These are phyloP conservation scores for Mesorhabditis spiculigera DNA, from an alignment of 2,888 invertebrate species.

Conservation along the genomic window DNA sequence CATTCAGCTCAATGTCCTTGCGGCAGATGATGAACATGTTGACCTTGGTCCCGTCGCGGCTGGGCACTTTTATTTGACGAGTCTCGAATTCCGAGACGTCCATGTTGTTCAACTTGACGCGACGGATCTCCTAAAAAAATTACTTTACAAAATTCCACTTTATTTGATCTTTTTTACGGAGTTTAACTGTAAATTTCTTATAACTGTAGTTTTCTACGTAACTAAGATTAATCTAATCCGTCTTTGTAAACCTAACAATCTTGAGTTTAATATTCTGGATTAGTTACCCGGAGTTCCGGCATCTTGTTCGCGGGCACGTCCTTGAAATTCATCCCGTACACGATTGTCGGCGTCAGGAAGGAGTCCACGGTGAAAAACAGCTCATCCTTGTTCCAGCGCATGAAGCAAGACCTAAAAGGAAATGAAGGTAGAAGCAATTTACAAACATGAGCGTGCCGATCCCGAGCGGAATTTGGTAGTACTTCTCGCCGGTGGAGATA, in stretches of 20 bases:
- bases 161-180: background rate
- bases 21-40: slow-evolving; percentile 83
- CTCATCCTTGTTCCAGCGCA: slow-evolving; percentile 13
- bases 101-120: slow-evolving; percentile 81
- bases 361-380: slow-evolving; percentile 89
- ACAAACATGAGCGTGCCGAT: slow-evolving; percentile 73
- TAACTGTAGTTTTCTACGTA: too few relatives aligned
- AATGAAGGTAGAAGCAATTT: slow-evolving; percentile 69
- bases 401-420: slow-evolving; percentile 14
- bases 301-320: slow-evolving; percentile 63
- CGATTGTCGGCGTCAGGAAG: slow-evolving; percentile 82
- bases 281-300: slow-evolving; percentile 32
- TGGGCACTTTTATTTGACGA: slow-evolving; percentile 83
- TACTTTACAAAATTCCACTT: too few relatives aligned
- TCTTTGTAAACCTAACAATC: too few relatives aligned
- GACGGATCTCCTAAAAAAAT: slow-evolving; percentile 72
- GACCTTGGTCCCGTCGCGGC: slow-evolving; percentile 86
- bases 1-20: slow-evolving; percentile 49
- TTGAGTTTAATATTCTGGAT: background rate
- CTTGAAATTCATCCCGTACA: slow-evolving; percentile 80
- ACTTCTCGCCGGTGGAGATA: slow-evolving; percentile 71
- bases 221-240: too few relatives aligned
- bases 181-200: background rate
- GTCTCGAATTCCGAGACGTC: slow-evolving; percentile 76
- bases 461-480: slow-evolving; percentile 67